Evolutionary conservation across 2,797 vertebrate genomes (phyloP).

Genomic region (Acrossocheilus wenchowensis): DNA sequence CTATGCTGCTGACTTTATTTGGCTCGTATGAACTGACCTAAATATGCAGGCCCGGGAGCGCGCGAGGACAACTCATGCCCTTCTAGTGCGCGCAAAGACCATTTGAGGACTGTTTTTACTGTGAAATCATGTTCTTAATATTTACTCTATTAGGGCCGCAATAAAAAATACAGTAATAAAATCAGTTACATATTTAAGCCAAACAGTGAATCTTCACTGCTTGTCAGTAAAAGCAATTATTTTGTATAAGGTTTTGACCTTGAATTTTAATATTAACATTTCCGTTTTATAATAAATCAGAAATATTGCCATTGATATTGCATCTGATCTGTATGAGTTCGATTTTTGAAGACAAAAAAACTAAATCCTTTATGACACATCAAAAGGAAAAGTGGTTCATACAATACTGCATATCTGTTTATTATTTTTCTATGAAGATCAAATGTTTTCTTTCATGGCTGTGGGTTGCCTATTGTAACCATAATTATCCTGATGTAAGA

Average conservation of each 20-base stretch:
- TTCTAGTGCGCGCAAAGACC: not conserved
- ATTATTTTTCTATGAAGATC: not conserved
- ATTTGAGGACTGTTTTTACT: not conserved
- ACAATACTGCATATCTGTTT: not conserved
- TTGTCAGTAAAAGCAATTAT: not conserved
- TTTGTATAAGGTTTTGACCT: not conserved
- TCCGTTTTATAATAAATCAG: not conserved
- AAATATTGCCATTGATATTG: not conserved
- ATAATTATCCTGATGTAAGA: not conserved
- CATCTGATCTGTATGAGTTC: too few species aligned
- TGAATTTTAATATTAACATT: not conserved
- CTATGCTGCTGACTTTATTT: conserved; percentile 58
- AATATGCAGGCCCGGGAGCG: conserved; percentile 22
- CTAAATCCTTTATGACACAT: not conserved
- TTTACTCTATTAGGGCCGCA: not conserved
- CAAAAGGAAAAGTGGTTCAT: not conserved
- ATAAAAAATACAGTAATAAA: not conserved
- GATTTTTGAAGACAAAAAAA: not conserved
- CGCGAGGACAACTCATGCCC: not conserved
- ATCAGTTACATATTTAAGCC: not conserved
- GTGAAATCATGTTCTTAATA: not conserved
- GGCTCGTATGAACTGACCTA: conserved; percentile 37
- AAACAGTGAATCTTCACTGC: not conserved
- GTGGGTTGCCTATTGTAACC: not conserved
- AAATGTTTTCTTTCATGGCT: not conserved